Evolutionary conservation across 2,113 vertebrate genomes (phyloP), one percentile per base, ranked within the genome.

Genomic region (Calyptomena viridis): DNA sequence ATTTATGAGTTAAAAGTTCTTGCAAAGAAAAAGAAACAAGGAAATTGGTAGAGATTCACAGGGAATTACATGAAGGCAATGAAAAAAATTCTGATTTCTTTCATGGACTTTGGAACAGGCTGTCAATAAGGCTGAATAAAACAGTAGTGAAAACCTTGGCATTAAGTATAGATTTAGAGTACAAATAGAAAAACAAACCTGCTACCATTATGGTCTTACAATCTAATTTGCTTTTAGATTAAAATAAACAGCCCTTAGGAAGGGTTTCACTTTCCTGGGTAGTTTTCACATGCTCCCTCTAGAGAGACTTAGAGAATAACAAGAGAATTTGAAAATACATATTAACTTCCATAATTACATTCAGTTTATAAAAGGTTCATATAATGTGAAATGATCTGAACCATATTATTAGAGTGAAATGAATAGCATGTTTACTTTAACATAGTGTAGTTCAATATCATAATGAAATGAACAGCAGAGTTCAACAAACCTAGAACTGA

Each of bases 341-440:
- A 78, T 90, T 84, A 93, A 82, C 66, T 92, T 84, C 53, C 53
- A 50, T 90, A 94, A 96, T 95, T 89, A 90, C 30, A 93, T 95
- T 94, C 73, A 14, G 44, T 96, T 97, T 95, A 90, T 89, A 89
- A 92, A 93, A 81, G 80, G 88, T 89, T 93, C 88, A 89, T 62
- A 78, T 66, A 90, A 96, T 94, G 92, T 86, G 94, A 94, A 95
- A 94, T 89, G 76, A 94, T 89, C 77, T 96, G 94, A 92, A 84
- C 80, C 53, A 76, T 53, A 89, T 72, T 90, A 95, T 75, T 87
- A 93, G 66, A 94, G 52, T 72, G 83, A 95, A 97, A 97, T 90
- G 88, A 96, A 94, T 55, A 93, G 88, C 62, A 42, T 92, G 92
- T 92, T 95, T 96, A 92, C 88, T 95, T 94, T 93, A 94, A 72